Conservation (phyloP, 2,113 vertebrate species). For the Rhea pennata region DNA sequence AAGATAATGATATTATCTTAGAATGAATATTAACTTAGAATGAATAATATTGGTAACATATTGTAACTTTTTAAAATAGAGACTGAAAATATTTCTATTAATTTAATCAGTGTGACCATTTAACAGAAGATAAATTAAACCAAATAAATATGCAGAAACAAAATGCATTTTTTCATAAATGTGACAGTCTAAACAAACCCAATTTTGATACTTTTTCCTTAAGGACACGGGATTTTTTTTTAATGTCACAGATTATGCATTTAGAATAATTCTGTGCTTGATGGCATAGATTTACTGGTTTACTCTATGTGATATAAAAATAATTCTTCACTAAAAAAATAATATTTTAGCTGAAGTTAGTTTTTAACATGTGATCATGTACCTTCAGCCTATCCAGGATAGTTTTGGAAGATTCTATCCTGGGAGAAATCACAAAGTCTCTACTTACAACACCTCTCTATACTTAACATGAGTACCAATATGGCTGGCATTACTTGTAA, state of each 20-base stretch:
- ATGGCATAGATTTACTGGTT: not conserved
- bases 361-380: not conserved
- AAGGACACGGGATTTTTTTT: not conserved
- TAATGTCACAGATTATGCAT: not conserved
- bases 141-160: not conserved
- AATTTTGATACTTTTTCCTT: not conserved
- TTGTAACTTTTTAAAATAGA: not conserved
- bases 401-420: not conserved
- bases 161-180: not conserved
- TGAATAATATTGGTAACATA: not conserved
- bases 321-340: not conserved
- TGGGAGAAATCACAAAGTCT: not conserved
- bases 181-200: not conserved
- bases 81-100: not conserved
- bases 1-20: not conserved
- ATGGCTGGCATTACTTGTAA: not conserved
- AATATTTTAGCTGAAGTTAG: not conserved
- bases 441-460: not conserved
- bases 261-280: not conserved
- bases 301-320: accelerated
- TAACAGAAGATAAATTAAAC: not conserved
- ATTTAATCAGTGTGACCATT: not conserved
- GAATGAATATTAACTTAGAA: not conserved
- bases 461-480: not conserved
- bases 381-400: not conserved